Evolutionary conservation across 2,888 invertebrate genomes (phyloP).

Genomic region (Actias luna): DNA sequence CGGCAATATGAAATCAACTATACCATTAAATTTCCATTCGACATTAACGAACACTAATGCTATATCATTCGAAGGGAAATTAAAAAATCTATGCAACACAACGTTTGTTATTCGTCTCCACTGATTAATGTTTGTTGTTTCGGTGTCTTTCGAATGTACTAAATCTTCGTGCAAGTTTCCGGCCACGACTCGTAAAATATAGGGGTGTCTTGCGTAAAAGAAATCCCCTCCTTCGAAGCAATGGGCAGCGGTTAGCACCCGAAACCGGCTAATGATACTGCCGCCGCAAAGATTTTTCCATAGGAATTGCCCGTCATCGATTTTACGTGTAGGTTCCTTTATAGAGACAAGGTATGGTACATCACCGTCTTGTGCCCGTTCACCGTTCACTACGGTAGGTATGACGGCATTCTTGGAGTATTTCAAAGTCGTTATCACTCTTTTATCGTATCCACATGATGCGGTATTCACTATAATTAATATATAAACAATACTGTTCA

Average conservation of each 20-base stretch:
- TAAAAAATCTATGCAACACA: constrained; percentile 32
- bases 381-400: constrained; percentile 38
- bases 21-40: constrained; percentile 36
- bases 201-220: constrained; percentile 35
- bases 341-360: constrained; percentile 61
- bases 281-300: constrained; percentile 64
- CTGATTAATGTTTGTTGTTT: constrained; percentile 24
- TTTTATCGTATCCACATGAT: constrained; percentile 36
- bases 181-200: constrained; percentile 45
- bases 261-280: constrained; percentile 47
- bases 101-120: constrained; percentile 36
- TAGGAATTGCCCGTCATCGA: constrained; percentile 19
- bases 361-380: constrained; percentile 37
- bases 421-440: constrained; percentile 46
- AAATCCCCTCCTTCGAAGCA: constrained; percentile 60
- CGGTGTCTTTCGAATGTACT: constrained; percentile 39
- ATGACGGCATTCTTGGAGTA: constrained; percentile 30
- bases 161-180: constrained; percentile 43
- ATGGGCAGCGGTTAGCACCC: constrained; percentile 61
- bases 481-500: constrained; percentile 34
- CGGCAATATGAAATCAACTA: constrained; percentile 35
- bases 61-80: constrained; percentile 50
- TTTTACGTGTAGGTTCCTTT: constrained; percentile 38
- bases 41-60: constrained; percentile 42
- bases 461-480: constrained; percentile 27